phyloP scores from a whole-genome alignment of 1,140 invertebrate genomes.

The Neotoxoptera formosana region DNA sequence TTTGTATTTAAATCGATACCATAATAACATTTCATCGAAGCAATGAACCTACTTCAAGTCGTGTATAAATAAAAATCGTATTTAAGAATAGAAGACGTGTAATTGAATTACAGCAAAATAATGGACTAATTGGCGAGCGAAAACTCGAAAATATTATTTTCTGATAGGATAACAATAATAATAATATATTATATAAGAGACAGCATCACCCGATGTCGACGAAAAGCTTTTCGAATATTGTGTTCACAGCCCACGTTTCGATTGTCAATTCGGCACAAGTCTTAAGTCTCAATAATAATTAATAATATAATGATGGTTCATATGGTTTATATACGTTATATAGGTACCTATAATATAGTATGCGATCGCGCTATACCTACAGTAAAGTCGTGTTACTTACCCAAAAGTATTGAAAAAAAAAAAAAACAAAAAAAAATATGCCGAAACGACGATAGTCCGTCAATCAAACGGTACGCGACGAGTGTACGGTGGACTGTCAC shows the following conservation, averaged over 20 bases:
- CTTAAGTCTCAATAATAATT: not conserved
- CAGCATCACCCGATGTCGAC: not conserved
- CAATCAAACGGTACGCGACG: not conserved
- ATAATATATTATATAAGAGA: not conserved
- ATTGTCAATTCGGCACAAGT: not conserved
- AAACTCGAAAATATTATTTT: not conserved
- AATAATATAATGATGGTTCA: not conserved
- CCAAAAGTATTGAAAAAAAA: not conserved
- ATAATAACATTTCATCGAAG: not conserved
- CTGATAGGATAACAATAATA: not conserved
- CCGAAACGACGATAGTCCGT: not conserved
- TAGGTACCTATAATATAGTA: not conserved
- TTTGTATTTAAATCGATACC: not conserved
- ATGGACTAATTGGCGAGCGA: not conserved
- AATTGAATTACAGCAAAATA: not conserved
- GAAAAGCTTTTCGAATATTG: not conserved
- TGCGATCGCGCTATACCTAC: not conserved
- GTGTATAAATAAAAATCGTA: not conserved
- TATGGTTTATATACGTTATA: not conserved
- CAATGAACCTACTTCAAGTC: not conserved
- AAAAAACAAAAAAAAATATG: not conserved
- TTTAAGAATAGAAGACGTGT: not conserved
- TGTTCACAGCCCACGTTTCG: not conserved
- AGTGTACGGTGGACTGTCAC: not conserved
- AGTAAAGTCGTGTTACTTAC: not conserved